These are phyloP conservation scores for Scolopax mira DNA, from an alignment of 2,113 vertebrate genomes.

Conservation along the genomic window DNA sequence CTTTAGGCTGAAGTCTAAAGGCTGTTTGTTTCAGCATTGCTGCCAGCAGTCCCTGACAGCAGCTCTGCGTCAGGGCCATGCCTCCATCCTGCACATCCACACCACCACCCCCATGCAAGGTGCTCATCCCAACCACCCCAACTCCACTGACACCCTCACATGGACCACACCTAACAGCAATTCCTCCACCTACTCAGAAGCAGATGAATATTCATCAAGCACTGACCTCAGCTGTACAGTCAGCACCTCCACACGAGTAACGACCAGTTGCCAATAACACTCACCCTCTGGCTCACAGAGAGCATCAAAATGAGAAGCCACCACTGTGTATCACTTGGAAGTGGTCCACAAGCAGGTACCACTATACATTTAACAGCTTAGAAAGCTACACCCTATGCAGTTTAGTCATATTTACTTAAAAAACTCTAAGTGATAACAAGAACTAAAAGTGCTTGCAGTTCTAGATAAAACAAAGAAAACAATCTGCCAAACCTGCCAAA, in stretches of 20 bases:
- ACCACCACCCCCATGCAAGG: background rate
- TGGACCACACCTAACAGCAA: fast-evolving
- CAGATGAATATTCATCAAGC: background rate
- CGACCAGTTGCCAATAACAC: too few relatives aligned
- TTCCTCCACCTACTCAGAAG: background rate
- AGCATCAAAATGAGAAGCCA: background rate
- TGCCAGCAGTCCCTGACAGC: fast-evolving
- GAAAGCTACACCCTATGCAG: background rate
- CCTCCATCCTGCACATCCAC: background rate
- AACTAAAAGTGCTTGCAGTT: background rate
- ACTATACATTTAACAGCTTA: background rate
- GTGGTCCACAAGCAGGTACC: background rate
- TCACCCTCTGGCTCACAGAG: background rate
- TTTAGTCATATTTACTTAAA: background rate
- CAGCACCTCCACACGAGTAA: fast-evolving
- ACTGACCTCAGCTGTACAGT: background rate
- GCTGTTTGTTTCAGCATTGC: background rate
- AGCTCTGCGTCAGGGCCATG: background rate
- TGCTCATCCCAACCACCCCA: background rate
- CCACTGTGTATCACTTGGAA: background rate
- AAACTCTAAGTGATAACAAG: background rate
- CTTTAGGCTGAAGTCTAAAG: background rate
- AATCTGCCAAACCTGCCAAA: background rate
- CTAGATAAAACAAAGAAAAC: background rate
- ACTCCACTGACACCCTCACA: background rate